Percentiles rank a stretch among this genome's conserved stretches.
Evolutionary conservation across 2,888 invertebrate species (phyloP).

Genomic region (Lysandra bellargus): DNA sequence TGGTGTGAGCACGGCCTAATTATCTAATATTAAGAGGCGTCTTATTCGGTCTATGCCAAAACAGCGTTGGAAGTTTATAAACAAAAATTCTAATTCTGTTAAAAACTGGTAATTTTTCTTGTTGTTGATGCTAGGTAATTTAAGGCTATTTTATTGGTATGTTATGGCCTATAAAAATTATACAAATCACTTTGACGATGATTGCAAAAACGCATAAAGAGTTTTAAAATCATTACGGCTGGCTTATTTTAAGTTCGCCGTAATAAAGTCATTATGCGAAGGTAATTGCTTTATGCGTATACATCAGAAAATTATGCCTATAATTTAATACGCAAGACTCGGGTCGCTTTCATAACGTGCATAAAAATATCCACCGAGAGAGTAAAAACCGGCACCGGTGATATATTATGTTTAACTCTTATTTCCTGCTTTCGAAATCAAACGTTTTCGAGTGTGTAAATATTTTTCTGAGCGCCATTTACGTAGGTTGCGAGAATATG

Average conservation of each 20-base stretch:
- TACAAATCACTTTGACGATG: constrained; percentile 10
- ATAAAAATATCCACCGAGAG: constrained; percentile 26
- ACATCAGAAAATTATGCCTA: constrained; percentile 30
- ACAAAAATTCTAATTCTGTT: not conserved
- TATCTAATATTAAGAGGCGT: too few species aligned
- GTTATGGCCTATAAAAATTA: not conserved
- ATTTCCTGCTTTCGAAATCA: constrained; percentile 40
- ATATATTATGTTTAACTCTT: constrained; percentile 30
- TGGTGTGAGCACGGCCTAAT: too few species aligned
- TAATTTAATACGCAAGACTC: constrained; percentile 24
- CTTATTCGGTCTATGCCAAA: too few species aligned
- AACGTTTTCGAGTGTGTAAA: constrained; percentile 65
- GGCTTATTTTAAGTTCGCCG: constrained; percentile 28
- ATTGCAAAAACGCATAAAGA: constrained; percentile 8
- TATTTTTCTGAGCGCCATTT: constrained; percentile 69
- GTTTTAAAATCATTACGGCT: constrained; percentile 25
- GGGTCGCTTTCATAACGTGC: constrained; percentile 17
- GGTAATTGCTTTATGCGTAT: constrained; percentile 31
- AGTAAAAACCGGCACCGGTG: constrained; percentile 7
- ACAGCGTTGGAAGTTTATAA: not conserved
- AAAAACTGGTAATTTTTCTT: not conserved
- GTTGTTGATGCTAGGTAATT: not conserved
- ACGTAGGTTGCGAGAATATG: constrained; percentile 64
- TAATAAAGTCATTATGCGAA: constrained; percentile 30
- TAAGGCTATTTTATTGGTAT: not conserved